Conservation (phyloP, 2,113 vertebrate species). For the Eolophus roseicapilla region DNA sequence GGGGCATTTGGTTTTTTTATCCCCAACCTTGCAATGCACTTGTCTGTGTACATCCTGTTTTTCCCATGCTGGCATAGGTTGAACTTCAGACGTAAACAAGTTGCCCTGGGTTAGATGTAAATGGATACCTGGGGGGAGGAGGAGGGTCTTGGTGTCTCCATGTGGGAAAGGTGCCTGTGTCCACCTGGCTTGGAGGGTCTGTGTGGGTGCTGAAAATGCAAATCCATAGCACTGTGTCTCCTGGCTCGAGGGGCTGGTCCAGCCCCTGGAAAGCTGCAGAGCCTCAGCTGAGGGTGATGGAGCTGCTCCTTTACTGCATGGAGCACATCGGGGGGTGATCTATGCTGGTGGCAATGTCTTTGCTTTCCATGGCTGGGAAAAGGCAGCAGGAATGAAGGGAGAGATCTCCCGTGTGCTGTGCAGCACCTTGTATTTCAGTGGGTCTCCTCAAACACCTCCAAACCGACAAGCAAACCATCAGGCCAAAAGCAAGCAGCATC, state of each 20-base stretch:
- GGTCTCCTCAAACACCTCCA: not conserved
- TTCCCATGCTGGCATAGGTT: no score
- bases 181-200: accelerated
- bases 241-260: not conserved
- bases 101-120: not conserved
- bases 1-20: not conserved
- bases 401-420: accelerated
- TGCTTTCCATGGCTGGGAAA: not conserved
- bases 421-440: not conserved
- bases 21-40: not conserved
- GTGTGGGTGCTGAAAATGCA: accelerated
- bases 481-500: not conserved
- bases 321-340: accelerated
- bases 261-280: not conserved
- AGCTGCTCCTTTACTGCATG: not conserved
- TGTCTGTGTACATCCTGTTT: not conserved
- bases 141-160: not conserved
- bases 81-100: not conserved
- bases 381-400: accelerated
- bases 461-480: not conserved
- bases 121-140: accelerated
- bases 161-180: accelerated
- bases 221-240: not conserved
- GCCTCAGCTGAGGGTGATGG: accelerated
- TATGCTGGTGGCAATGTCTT: not conserved